Evolutionary conservation across 1,140 invertebrate species (phyloP).

Genomic region (Trissolcus basalis): DNA sequence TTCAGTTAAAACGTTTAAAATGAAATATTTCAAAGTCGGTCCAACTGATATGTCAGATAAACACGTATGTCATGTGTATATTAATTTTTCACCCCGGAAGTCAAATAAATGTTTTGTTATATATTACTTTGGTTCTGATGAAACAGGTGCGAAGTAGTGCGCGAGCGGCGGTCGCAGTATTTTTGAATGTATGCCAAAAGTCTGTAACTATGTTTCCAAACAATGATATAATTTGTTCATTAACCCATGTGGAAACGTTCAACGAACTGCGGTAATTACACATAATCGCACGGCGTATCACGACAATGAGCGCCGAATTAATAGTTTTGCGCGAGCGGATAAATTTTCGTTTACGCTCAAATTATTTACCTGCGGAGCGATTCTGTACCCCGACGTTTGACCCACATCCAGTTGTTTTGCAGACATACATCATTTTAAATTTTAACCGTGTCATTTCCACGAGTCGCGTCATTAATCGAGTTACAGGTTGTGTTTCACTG

Average conservation of each 20-base stretch:
- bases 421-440: background rate
- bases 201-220: constrained; percentile 29
- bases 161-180: constrained; percentile 24
- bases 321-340: constrained; percentile 34
- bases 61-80: no score
- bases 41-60: no score
- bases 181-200: constrained; percentile 46
- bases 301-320: constrained; percentile 30
- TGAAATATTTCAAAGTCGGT: no score
- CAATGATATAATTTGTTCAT: constrained; percentile 47
- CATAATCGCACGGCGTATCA: constrained; percentile 22
- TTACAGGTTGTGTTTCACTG: background rate
- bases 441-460: constrained; percentile 34
- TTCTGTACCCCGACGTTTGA: constrained; percentile 13
- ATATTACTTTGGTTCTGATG: constrained; percentile 19
- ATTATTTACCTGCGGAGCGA: constrained; percentile 32
- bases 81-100: no score
- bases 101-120: no score
- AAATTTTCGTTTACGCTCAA: constrained; percentile 46
- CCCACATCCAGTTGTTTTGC: constrained; percentile 13
- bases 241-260: constrained; percentile 41
- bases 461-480: background rate
- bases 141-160: constrained; percentile 32
- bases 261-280: constrained; percentile 36
- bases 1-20: no score